Evolutionary conservation across 2,888 invertebrate genomes (phyloP).

Genomic region (Hydraecia micacea): DNA sequence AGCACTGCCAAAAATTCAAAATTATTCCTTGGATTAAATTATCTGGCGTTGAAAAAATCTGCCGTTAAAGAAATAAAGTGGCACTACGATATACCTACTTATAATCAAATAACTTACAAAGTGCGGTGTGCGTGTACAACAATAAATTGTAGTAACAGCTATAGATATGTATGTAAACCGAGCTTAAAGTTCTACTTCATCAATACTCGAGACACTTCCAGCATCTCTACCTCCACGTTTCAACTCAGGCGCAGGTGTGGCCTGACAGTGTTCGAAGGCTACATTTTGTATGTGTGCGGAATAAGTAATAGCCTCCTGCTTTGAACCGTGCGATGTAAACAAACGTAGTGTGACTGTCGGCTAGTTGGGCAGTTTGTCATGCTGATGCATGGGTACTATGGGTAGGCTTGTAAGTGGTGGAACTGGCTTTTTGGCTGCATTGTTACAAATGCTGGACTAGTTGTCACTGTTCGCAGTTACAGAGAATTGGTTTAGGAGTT

Average conservation of each 20-base stretch:
- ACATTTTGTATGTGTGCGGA: constrained; percentile 72
- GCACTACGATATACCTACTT: no score
- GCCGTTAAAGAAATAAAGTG: no score
- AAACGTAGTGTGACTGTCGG: constrained; percentile 44
- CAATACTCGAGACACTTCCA: constrained; percentile 28
- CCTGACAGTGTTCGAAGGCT: constrained; percentile 73
- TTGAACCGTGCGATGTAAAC: constrained; percentile 66
- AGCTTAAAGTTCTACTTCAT: neutral
- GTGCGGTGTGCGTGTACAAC: neutral
- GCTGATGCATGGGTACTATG: constrained; percentile 41
- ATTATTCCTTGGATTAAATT: no score
- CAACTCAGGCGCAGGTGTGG: constrained; percentile 69
- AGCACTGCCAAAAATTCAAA: no score
- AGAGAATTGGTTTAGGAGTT: neutral
- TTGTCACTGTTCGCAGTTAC: neutral
- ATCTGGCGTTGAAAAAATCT: no score
- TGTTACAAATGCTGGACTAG: constrained; percentile 6
- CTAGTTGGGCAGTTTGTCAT: constrained; percentile 51
- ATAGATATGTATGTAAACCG: neutral
- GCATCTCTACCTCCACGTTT: constrained; percentile 42
- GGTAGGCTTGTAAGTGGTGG: constrained; percentile 8
- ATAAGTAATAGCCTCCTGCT: constrained; percentile 73
- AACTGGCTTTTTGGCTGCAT: constrained; percentile 17
- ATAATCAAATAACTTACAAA: no score
- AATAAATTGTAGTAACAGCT: neutral